Evolutionary conservation across 1,140 invertebrate species (phyloP).

Genomic region (Geopemphigus sp.): DNA sequence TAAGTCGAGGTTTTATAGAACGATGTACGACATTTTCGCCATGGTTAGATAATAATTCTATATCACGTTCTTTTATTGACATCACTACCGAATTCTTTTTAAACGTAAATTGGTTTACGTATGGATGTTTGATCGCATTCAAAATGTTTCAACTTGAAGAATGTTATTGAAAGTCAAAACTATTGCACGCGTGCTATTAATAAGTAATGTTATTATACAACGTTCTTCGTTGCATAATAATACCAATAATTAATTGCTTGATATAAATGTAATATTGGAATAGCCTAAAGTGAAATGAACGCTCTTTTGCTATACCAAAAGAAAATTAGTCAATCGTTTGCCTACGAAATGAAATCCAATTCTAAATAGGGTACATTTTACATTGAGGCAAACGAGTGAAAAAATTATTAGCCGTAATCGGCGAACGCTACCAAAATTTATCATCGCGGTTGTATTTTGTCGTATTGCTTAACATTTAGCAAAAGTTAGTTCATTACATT

Average conservation of each 20-base stretch:
- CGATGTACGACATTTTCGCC: slow-evolving; percentile 94
- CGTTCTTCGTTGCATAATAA: slow-evolving; percentile 92
- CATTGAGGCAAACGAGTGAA: slow-evolving; percentile 93
- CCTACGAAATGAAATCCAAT: slow-evolving; percentile 90
- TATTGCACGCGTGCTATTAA: slow-evolving; percentile 88
- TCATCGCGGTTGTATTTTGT: no score
- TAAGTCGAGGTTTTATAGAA: slow-evolving; percentile 52
- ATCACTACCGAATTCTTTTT: slow-evolving; percentile 71
- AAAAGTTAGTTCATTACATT: no score
- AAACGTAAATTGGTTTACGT: slow-evolving; percentile 84
- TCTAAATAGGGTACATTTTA: slow-evolving; percentile 95
- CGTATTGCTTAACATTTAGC: no score
- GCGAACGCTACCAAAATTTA: slow-evolving; percentile 83
- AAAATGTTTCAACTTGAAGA: slow-evolving; percentile 93
- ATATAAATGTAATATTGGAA: slow-evolving; percentile 81
- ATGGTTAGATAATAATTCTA: slow-evolving; percentile 92
- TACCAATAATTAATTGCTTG: slow-evolving; percentile 81
- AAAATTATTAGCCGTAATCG: slow-evolving; percentile 90
- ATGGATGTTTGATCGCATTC: slow-evolving; percentile 89
- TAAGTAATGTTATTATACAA: slow-evolving; percentile 90
- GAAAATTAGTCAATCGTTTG: slow-evolving; percentile 80
- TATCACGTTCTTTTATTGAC: slow-evolving; percentile 78
- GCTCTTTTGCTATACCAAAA: slow-evolving; percentile 82
- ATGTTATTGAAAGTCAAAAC: slow-evolving; percentile 92
- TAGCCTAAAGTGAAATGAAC: slow-evolving; percentile 87